Evolutionary conservation across 2,888 invertebrate species (phyloP).

Genomic region (Philopedon plagiatum): DNA sequence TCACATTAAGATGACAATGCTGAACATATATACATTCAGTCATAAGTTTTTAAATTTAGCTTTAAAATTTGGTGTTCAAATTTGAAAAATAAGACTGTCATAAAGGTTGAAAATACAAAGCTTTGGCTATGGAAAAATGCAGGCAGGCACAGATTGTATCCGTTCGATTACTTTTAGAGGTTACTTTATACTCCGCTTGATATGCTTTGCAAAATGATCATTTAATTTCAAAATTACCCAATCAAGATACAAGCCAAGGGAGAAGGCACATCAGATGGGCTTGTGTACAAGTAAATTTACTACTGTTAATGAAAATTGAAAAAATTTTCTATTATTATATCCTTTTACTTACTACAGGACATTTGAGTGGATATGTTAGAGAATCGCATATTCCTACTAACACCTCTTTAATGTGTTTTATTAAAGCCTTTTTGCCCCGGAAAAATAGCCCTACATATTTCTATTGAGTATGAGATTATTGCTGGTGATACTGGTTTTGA

Average conservation of each 20-base stretch:
- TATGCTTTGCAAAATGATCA: slow-evolving; percentile 14
- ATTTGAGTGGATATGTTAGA: neutral
- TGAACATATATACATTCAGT: slow-evolving; percentile 43
- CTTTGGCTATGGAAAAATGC: slow-evolving; percentile 32
- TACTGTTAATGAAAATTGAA: neutral
- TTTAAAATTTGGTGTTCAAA: slow-evolving; percentile 43
- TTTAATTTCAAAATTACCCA: neutral
- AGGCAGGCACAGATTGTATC: slow-evolving; percentile 42
- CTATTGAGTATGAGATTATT: too few relatives aligned
- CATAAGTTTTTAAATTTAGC: slow-evolving; percentile 32
- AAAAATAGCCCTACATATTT: too few relatives aligned
- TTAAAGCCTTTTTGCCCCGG: too few relatives aligned
- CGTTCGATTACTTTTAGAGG: slow-evolving; percentile 27
- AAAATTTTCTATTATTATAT: slow-evolving; percentile 5
- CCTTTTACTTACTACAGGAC: neutral
- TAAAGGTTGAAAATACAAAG: slow-evolving; percentile 10
- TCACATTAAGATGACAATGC: slow-evolving; percentile 40
- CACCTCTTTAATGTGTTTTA: neutral
- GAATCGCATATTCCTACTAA: neutral
- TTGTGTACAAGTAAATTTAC: slow-evolving; percentile 12
- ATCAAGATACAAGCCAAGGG: slow-evolving; percentile 26
- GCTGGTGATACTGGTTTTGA: too few relatives aligned
- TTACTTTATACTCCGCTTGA: slow-evolving; percentile 16
- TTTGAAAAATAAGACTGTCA: slow-evolving; percentile 23
- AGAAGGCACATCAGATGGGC: slow-evolving; percentile 43